Conservation (phyloP, 2,113 vertebrate genomes). For the Phyllostomus hastatus region DNA sequence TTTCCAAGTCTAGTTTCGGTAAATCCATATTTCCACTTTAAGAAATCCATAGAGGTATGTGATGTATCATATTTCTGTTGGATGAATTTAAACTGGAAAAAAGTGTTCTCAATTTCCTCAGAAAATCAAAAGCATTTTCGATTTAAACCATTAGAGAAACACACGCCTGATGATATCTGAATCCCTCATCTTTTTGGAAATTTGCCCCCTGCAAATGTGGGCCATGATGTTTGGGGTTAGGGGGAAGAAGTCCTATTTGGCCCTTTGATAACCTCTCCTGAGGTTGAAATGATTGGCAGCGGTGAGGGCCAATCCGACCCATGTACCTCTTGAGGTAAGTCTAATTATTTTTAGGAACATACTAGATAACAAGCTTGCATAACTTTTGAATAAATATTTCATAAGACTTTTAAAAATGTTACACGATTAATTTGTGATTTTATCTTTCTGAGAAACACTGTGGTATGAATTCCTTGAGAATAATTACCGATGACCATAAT, state of each 20-base stretch:
- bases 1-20: slow-evolving; percentile 28
- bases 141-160: not conserved
- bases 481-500: not conserved
- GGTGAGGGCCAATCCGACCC: not conserved
- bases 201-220: not conserved
- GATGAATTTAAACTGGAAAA: slow-evolving; percentile 7
- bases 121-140: not conserved
- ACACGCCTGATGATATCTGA: not conserved
- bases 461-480: not conserved
- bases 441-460: not conserved
- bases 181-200: not conserved
- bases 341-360: not conserved
- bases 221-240: too few relatives aligned
- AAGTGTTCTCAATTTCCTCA: not conserved
- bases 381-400: not conserved
- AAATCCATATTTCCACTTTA: slow-evolving; percentile 40
- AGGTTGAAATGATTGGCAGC: not conserved
- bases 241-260: not conserved
- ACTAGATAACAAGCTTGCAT: not conserved
- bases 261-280: not conserved
- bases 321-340: not conserved
- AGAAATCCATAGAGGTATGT: not conserved
- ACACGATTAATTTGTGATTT: slow-evolving; percentile 7
- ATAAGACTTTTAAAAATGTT: not conserved
- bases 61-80: not conserved